Evolutionary conservation across 2,888 invertebrate species (phyloP), one percentile per base, ranked within the genome.

Genomic region (Drosophila recens): DNA sequence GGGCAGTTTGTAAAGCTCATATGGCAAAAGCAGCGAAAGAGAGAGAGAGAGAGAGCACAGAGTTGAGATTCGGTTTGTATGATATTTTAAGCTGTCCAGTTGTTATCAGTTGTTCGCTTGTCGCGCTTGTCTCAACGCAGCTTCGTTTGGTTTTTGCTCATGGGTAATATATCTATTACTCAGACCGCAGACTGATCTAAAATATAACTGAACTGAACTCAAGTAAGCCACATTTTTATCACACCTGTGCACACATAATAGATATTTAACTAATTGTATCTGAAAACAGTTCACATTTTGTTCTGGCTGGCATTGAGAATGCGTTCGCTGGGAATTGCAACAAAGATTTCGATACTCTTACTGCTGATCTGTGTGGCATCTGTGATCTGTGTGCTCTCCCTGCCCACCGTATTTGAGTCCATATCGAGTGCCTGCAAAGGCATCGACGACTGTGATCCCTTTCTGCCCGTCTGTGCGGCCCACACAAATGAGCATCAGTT

Each of bases 401-500:
- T 86, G 56, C 87, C 89, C 13, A 27, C 74, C 9, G 30, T 75
- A 1, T 72, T 75, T 6, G 75, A 70, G 23, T 62, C 62, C 20
- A 17, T 40, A 33, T 45, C 67, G 9, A 10, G 36, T 40, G 65
- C 68, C 45, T 89, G 89, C 56, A 70, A 56, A 49, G 79, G 67
- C 33, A 61, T 88, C 27, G 61, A 72, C 34, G 75, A 79, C 17
- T 91, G 91, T 51, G 91, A 91, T 70, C 79, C 80, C 10, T 91
- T 89, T 59, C 73, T 77, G 59, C 89, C 91, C n/a, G 61, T 91
- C 45, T 91, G 91, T 38, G 91, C 90, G 4, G 65, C 85, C 3
- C 76, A 79, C 45, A 75, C 68, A 43, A 79, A 79, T n/a, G 91
- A 91, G 42, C 91, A 91, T 68, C 91, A 91, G 69, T 91, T 91